phyloP scores from a whole-genome alignment of 2,888 invertebrate species.

The Hypselothyrea guttata region DNA sequence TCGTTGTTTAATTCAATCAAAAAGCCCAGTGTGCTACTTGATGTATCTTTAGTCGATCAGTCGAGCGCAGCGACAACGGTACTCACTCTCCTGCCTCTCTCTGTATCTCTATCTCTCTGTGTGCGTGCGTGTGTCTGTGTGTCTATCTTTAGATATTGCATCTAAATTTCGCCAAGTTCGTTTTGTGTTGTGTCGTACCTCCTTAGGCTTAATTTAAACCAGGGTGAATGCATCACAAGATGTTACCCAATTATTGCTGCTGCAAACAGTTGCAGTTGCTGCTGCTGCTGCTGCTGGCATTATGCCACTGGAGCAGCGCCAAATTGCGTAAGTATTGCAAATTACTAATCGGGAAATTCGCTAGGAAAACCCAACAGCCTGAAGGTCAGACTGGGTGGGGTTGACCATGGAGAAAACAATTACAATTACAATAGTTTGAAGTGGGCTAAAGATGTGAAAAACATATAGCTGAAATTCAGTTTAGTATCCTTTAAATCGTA shows the following conservation, averaged over 20 bases:
- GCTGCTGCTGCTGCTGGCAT: conserved; percentile 32
- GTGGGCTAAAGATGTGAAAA: no score
- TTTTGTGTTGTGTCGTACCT: conserved; percentile 10
- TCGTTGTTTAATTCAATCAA: conserved; percentile 71
- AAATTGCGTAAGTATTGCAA: conserved; percentile 58
- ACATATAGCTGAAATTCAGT: no score
- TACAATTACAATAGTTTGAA: no score
- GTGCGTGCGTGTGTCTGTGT: conserved; percentile 7
- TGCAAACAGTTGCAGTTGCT: conserved; percentile 8
- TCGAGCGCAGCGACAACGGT: conserved; percentile 57
- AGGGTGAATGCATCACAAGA: conserved; percentile 31
- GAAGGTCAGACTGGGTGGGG: conserved; percentile 15
- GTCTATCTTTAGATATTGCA: background rate
- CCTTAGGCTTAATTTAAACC: conserved; percentile 39
- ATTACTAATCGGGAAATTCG: conserved; percentile 3
- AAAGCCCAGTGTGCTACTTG: conserved; percentile 44
- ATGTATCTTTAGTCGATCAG: conserved; percentile 66
- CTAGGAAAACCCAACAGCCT: conserved; percentile 6
- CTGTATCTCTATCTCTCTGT: no score
- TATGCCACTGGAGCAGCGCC: conserved; percentile 48
- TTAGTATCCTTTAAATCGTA: no score
- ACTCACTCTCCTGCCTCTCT: no score
- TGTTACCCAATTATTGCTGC: conserved; percentile 31
- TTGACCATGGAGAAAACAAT: conserved; percentile 6
- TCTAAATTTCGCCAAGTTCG: conserved; percentile 5